phyloP scores from a whole-genome alignment of 1,140 invertebrate species.

The Drosophila arizonae region DNA sequence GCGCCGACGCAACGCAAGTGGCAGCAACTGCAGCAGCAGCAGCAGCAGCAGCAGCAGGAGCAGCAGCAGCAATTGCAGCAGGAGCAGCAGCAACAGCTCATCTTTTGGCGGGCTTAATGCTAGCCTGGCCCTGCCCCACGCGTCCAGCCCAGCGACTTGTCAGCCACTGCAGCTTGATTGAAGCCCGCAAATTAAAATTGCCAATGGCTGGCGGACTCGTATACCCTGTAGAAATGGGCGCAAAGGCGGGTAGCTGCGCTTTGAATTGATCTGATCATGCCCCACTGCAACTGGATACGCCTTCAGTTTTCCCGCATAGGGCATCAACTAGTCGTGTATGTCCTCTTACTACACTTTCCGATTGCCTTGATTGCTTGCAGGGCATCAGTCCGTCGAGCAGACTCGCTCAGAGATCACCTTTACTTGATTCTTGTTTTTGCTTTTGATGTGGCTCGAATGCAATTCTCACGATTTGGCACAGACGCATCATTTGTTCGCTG shows the following conservation, averaged over 20 bases:
- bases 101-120: conserved; percentile 51
- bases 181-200: conserved; percentile 75
- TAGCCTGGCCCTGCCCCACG: conserved; percentile 1
- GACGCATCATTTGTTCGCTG: conserved; percentile 44
- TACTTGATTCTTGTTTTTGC: neutral
- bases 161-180: conserved; percentile 64
- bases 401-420: neutral
- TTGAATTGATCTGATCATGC: neutral
- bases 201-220: conserved; percentile 15
- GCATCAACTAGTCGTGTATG: no score
- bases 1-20: conserved; percentile 47
- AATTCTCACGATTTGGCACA: conserved; percentile 76
- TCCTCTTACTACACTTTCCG: neutral
- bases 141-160: neutral
- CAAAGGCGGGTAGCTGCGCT: neutral
- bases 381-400: neutral
- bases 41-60: conserved; percentile 8
- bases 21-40: conserved; percentile 15
- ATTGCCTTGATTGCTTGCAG: neutral
- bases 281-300: no score
- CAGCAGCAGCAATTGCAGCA: neutral
- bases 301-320: no score
- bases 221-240: neutral
- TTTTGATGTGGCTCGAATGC: conserved; percentile 46
- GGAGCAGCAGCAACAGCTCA: conserved; percentile 25